phyloP scores from a whole-genome alignment of 2,113 vertebrate species.

The Halcyon malimbica region DNA sequence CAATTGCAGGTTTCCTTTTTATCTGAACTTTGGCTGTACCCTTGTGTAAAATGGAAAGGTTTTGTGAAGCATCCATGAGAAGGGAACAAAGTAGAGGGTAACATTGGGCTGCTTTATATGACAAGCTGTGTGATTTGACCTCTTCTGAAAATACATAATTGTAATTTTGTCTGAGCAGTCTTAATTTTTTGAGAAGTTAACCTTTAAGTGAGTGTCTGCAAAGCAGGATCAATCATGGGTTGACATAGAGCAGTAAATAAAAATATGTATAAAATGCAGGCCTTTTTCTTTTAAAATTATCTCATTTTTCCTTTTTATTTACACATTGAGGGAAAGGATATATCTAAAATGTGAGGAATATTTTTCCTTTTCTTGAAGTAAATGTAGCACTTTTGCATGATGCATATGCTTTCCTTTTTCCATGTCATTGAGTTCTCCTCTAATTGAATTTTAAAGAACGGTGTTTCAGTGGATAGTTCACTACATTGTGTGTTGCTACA shows the following conservation, averaged over 20 bases:
- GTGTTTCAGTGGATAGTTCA: background rate
- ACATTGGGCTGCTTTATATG: background rate
- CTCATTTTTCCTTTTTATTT: background rate
- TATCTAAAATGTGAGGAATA: background rate
- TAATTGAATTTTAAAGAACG: background rate
- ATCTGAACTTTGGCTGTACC: constrained; percentile 12
- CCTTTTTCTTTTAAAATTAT: background rate
- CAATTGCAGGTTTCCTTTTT: constrained; percentile 13
- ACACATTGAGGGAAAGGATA: background rate
- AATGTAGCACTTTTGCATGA: background rate
- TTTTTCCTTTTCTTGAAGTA: background rate
- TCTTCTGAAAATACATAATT: background rate
- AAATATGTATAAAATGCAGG: background rate
- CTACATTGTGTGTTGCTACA: background rate
- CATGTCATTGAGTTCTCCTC: background rate
- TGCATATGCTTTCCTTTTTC: background rate
- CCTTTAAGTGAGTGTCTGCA: background rate
- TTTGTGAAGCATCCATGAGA: background rate
- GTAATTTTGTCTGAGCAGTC: background rate
- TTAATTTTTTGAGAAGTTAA: background rate
- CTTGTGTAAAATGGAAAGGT: constrained; percentile 21
- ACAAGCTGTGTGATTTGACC: background rate
- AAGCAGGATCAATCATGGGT: background rate
- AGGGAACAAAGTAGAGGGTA: background rate
- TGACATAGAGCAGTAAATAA: background rate